Percentiles rank a stretch among this genome's conserved stretches.
Conservation (phyloP, 2,797 vertebrate species). For the Danio albolineatus region DNA sequence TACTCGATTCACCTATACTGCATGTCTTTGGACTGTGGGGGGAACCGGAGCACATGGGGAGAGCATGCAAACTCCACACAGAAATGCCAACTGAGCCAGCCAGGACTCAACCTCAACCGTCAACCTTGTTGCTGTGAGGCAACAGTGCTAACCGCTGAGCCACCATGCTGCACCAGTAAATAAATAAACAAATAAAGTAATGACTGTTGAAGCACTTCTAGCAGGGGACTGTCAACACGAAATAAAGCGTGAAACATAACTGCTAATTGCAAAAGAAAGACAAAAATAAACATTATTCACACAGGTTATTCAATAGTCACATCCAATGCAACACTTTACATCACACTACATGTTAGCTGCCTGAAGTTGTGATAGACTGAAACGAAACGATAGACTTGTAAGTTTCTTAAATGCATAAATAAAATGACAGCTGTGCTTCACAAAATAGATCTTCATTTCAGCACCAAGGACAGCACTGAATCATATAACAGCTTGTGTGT, state of each 20-base stretch:
- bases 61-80: too few relatives aligned
- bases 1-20: too few relatives aligned
- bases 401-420: background rate
- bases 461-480: background rate
- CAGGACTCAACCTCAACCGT: too few relatives aligned
- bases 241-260: background rate
- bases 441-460: background rate
- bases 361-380: background rate
- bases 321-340: background rate
- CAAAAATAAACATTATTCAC: background rate
- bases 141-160: too few relatives aligned
- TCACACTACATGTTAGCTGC: background rate
- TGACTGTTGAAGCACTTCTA: background rate
- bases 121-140: too few relatives aligned
- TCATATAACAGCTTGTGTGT: background rate
- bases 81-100: too few relatives aligned
- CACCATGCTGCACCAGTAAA: too few relatives aligned
- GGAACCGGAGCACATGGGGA: too few relatives aligned
- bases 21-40: too few relatives aligned
- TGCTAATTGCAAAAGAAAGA: background rate
- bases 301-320: constrained; percentile 20
- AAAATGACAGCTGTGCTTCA: background rate
- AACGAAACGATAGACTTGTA: background rate
- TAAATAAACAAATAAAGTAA: too few relatives aligned
- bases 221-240: background rate